Conservation (phyloP, 2,797 vertebrate genomes). For the Catharus ustulatus region DNA sequence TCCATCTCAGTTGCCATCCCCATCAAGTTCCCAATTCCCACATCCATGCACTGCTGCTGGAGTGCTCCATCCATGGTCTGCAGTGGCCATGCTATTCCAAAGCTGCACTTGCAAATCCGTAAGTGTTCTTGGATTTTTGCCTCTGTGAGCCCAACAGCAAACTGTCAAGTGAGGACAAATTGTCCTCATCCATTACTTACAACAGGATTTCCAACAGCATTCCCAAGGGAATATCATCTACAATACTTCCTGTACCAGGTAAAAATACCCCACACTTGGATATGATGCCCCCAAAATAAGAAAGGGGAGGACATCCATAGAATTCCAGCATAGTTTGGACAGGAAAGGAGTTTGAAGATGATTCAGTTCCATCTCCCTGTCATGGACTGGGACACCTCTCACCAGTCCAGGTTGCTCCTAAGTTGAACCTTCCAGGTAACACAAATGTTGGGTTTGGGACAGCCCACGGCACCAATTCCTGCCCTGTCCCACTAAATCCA, state of each 20-base stretch:
- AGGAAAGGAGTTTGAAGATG: not conserved
- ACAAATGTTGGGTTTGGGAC: not conserved
- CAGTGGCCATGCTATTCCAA: fast-evolving
- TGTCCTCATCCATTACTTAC: not conserved
- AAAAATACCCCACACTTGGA: not conserved
- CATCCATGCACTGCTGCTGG: fast-evolving
- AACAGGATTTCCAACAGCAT: not conserved
- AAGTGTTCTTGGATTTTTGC: not conserved
- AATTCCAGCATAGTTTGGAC: not conserved
- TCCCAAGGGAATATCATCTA: not conserved
- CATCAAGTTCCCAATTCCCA: not conserved
- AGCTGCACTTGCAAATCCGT: not conserved
- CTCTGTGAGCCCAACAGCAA: not conserved
- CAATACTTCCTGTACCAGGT: not conserved
- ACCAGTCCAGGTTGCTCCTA: not conserved
- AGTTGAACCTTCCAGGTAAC: not conserved
- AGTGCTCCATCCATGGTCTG: not conserved
- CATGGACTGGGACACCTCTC: not conserved
- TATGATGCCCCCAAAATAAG: not conserved
- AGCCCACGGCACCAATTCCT: not conserved
- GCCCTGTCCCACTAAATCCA: not conserved
- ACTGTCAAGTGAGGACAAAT: not conserved
- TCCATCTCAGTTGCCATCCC: not conserved
- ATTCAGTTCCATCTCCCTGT: not conserved
- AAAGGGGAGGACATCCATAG: not conserved